These are phyloP conservation scores for Podarcis cretensis DNA, from an alignment of 2,113 vertebrate genomes.

Conservation along the genomic window DNA sequence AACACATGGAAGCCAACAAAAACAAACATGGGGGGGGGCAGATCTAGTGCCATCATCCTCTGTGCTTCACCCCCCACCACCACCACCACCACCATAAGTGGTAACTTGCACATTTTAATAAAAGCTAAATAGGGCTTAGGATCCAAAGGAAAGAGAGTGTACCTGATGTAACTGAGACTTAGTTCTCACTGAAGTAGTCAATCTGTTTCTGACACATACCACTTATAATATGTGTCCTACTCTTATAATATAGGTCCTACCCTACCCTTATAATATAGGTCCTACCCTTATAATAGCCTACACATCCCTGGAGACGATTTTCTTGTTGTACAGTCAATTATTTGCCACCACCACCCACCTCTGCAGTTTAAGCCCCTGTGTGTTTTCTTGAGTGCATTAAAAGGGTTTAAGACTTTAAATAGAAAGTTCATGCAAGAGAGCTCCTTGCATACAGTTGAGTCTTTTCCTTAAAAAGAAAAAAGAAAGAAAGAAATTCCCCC, in stretches of 20 bases:
- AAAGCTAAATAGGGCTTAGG: background rate
- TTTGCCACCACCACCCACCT: background rate
- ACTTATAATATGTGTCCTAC: background rate
- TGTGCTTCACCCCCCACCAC: too few species aligned
- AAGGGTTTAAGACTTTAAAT: background rate
- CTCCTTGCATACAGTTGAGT: background rate
- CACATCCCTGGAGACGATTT: background rate
- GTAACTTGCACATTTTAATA: too few species aligned
- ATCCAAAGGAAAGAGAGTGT: background rate
- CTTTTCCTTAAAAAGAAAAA: conserved; percentile 4
- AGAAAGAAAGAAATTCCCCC: background rate
- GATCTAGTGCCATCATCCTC: too few species aligned
- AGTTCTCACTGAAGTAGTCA: background rate
- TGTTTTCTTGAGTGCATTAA: background rate
- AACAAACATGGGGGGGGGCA: too few species aligned
- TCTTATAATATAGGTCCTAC: too few species aligned
- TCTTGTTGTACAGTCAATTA: background rate
- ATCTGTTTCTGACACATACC: background rate
- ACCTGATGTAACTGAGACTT: background rate
- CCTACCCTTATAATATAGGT: background rate
- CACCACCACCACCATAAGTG: too few species aligned
- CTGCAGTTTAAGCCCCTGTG: background rate
- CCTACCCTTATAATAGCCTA: background rate
- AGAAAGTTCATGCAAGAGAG: background rate
- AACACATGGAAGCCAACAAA: too few species aligned